Conservation (phyloP, 2,797 vertebrate genomes). For the Pteronotus mesoamericanus region DNA sequence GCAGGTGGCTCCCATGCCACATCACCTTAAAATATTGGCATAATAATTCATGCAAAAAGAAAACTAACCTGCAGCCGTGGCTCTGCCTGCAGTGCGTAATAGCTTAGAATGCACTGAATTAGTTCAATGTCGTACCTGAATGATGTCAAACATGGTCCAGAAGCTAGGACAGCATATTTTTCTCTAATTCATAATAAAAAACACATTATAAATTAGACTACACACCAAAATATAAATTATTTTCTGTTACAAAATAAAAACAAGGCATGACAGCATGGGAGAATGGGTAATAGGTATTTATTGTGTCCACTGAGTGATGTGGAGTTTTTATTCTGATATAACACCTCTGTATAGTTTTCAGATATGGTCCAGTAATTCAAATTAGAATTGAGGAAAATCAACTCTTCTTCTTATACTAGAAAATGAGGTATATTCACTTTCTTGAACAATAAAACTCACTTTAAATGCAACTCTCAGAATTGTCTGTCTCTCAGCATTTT, state of each 20-base stretch:
- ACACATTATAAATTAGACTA: constrained; percentile 39
- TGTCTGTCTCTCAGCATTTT: neutral
- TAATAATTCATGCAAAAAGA: constrained; percentile 39
- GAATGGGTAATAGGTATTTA: neutral
- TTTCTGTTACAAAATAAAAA: constrained; percentile 24
- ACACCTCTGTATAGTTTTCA: neutral
- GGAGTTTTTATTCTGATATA: neutral
- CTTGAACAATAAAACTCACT: constrained; percentile 23
- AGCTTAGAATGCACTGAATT: constrained; percentile 34
- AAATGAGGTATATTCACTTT: neutral
- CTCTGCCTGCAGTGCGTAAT: neutral
- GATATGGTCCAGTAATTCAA: constrained; percentile 4
- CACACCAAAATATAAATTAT: constrained; percentile 41
- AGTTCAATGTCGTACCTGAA: constrained; percentile 48
- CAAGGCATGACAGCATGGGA: neutral
- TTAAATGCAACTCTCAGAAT: neutral
- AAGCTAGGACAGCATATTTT: constrained; percentile 33
- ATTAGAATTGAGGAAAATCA: constrained; percentile 26
- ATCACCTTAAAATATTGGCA: constrained; percentile 22
- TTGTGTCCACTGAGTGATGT: neutral
- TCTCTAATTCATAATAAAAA: constrained; percentile 53
- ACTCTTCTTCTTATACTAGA: neutral
- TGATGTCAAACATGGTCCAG: constrained; percentile 46
- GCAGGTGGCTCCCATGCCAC: neutral
- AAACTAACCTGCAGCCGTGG: neutral